Evolutionary conservation across 2,113 vertebrate species (phyloP), one percentile per base, ranked within the genome.

Genomic region (Lanius ludovicianus): DNA sequence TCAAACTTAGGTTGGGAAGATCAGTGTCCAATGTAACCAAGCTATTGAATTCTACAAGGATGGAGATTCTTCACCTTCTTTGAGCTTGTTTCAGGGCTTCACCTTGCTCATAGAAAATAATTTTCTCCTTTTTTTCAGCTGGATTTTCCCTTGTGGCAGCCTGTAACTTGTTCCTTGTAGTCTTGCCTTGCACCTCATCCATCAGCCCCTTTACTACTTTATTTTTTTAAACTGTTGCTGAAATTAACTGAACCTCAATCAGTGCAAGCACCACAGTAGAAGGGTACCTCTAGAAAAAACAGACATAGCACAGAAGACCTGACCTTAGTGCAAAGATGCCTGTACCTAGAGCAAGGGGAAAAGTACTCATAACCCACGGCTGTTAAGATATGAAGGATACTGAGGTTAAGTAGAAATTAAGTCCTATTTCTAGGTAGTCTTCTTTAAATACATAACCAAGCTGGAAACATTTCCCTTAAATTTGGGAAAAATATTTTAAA

Each of bases 261-360:
- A 25, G 9, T 56, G 16, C 31, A 67, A 68, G 37, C 6, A 49
- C 33, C 21, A 18, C 7, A 28, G 44, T 16, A 41, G 37, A 84
- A 83, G 6, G 8, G 4, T 5, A 69, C 12, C 17, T 56, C 41
- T 50, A 60, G 37, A 42, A 91, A 77, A 60, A n/a, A 6, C 1
- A 41, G 21, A 25, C 14, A 6, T n/a, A 31, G 33, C 5, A 20
- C 30, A 70, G 44, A 41, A 49, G 62, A 64, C 7, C 24, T 60
- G 12, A 25, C 65, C 11, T 80, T 50, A 13, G 4, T 33, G 11
- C 57, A 71, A 73, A 89, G 56, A 18, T 68, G 4, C 7, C 60
- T 41, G 23, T 30, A 60, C 7, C 6, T 35, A 37, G 46, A 30
- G 12, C 3, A 2, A 0, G 1, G 7, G 9, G 7, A 10, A 85